Percentiles rank a stretch among this genome's conserved stretches.
Conservation (phyloP, 2,113 vertebrate species). For the Panthera tigris region DNA sequence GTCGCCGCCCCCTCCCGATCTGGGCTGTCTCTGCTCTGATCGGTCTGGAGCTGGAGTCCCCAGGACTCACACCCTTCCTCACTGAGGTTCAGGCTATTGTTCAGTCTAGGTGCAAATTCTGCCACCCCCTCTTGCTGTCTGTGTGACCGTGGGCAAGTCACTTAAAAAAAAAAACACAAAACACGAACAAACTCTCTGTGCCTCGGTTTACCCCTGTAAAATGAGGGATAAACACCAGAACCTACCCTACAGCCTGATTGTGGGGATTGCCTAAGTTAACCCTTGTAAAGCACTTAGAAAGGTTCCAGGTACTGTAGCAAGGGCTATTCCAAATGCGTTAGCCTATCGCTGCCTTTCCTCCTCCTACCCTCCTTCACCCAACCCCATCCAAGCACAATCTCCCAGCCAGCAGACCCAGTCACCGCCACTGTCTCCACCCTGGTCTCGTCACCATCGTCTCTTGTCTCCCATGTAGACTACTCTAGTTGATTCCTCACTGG, state of each 20-base stretch:
- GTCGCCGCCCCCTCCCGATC: constrained; percentile 85
- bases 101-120: background rate
- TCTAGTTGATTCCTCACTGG: background rate
- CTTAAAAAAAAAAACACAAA: background rate
- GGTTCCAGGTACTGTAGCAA: background rate
- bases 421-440: background rate
- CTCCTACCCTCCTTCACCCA: background rate
- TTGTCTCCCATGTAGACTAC: background rate
- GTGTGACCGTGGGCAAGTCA: background rate
- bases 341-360: background rate
- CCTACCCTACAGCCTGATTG: background rate
- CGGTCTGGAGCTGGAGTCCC: background rate
- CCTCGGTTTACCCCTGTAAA: background rate
- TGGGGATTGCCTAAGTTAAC: background rate
- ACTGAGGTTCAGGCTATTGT: background rate
- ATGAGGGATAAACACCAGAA: background rate
- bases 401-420: background rate
- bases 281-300: background rate
- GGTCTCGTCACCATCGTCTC: background rate
- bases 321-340: background rate
- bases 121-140: background rate
- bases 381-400: background rate
- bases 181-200: background rate
- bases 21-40: constrained; percentile 80
- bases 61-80: background rate